These are phyloP conservation scores for Microplitis demolitor DNA, from an alignment of 1,140 invertebrate species.

Conservation along the genomic window DNA sequence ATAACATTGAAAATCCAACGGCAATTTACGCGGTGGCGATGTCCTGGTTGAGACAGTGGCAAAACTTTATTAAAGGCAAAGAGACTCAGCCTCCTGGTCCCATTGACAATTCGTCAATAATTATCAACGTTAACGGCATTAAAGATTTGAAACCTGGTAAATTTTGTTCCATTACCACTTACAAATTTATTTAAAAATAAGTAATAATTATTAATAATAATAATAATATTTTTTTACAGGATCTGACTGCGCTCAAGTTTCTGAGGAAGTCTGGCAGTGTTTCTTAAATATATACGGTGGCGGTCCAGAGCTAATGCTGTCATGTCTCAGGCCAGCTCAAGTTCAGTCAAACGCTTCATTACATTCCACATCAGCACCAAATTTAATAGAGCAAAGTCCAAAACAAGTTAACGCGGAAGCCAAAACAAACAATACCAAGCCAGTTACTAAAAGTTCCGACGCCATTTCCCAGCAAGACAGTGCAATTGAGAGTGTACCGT, in stretches of 20 bases:
- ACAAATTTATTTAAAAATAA: not conserved
- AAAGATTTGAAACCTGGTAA: slow-evolving; percentile 61
- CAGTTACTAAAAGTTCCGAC: slow-evolving; percentile 50
- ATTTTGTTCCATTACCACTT: slow-evolving; percentile 17
- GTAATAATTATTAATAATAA: not conserved
- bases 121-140: slow-evolving; percentile 65
- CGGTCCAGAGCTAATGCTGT: slow-evolving; percentile 76
- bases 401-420: slow-evolving; percentile 44
- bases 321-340: slow-evolving; percentile 49
- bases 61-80: slow-evolving; percentile 81
- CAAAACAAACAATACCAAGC: slow-evolving; percentile 45
- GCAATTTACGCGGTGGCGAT: slow-evolving; percentile 84
- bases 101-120: slow-evolving; percentile 81
- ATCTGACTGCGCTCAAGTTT: slow-evolving; percentile 84
- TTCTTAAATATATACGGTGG: slow-evolving; percentile 84
- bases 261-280: slow-evolving; percentile 84
- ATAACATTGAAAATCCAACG: slow-evolving; percentile 65
- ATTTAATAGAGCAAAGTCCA: slow-evolving; percentile 46
- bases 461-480: slow-evolving; percentile 53
- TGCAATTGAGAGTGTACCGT: slow-evolving; percentile 44
- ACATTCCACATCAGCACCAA: slow-evolving; percentile 57
- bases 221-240: slow-evolving; percentile 48
- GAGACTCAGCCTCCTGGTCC: slow-evolving; percentile 80
- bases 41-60: slow-evolving; percentile 90
- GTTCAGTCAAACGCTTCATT: slow-evolving; percentile 51